These are phyloP conservation scores for Thymallus thymallus DNA, from an alignment of 2,113 vertebrate species.

Conservation along the genomic window DNA sequence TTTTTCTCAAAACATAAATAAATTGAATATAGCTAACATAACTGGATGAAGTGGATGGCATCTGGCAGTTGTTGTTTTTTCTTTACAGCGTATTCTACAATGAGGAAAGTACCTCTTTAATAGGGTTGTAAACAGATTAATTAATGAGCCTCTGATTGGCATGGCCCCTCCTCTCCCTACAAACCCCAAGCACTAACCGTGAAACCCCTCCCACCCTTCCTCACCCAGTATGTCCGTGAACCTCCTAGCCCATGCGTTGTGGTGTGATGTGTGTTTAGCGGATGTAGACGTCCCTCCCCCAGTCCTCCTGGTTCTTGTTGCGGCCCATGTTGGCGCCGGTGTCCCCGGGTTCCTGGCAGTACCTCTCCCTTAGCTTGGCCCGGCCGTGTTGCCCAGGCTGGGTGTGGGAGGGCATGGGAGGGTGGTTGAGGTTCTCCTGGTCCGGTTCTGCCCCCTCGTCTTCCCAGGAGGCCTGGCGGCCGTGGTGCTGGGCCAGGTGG, in stretches of 20 bases:
- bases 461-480: slow-evolving; percentile 83
- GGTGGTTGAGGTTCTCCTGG: slow-evolving; percentile 83
- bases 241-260: slow-evolving; percentile 21
- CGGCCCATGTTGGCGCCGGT: slow-evolving; percentile 73
- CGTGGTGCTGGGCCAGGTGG: slow-evolving; percentile 72
- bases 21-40: slow-evolving; percentile 59
- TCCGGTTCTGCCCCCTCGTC: slow-evolving; percentile 84
- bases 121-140: slow-evolving; percentile 71
- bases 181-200: background rate
- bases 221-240: slow-evolving; percentile 32
- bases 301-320: slow-evolving; percentile 84
- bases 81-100: slow-evolving; percentile 59
- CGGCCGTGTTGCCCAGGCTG: slow-evolving; percentile 72
- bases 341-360: slow-evolving; percentile 78
- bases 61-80: slow-evolving; percentile 63
- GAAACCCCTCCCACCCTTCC: background rate
- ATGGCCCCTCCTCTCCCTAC: slow-evolving; percentile 37
- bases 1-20: slow-evolving; percentile 53
- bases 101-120: slow-evolving; percentile 8
- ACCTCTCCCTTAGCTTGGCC: slow-evolving; percentile 83
- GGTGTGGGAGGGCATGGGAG: slow-evolving; percentile 66
- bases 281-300: slow-evolving; percentile 89
- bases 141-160: slow-evolving; percentile 58
- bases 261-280: slow-evolving; percentile 71
- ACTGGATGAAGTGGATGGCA: slow-evolving; percentile 46